A percentile compares a stretch with the other conserved stretches of the same genome.
These are phyloP conservation scores for Cyprinodon variegatus DNA, from an alignment of 2,113 vertebrate genomes.

Conservation along the genomic window DNA sequence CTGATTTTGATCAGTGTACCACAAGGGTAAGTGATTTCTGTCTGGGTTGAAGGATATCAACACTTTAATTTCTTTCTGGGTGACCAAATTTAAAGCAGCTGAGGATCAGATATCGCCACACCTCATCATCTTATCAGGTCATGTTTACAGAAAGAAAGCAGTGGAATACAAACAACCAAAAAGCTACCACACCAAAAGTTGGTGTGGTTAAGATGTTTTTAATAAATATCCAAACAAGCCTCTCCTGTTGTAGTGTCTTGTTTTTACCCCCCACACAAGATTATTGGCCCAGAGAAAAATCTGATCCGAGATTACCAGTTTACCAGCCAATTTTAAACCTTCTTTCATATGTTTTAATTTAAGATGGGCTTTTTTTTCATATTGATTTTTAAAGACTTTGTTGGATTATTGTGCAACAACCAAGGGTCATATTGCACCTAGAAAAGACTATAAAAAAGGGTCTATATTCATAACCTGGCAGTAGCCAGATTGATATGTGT, in stretches of 20 bases:
- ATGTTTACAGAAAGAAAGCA: not conserved
- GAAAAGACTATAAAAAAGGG: too few species aligned
- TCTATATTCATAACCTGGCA: too few species aligned
- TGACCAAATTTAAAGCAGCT: not conserved
- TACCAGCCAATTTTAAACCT: too few species aligned
- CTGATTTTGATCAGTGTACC: too few species aligned
- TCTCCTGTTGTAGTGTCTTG: too few species aligned
- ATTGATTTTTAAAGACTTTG: not conserved
- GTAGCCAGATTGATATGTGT: too few species aligned
- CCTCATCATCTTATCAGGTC: not conserved
- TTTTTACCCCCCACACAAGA: too few species aligned
- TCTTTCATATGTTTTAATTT: not conserved
- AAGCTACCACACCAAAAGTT: not conserved
- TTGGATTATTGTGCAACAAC: not conserved
- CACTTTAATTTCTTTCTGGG: not conserved
- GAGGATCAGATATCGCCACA: not conserved
- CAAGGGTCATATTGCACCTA: not conserved
- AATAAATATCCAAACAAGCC: not conserved
- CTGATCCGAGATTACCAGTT: too few species aligned
- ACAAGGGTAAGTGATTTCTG: too few species aligned
- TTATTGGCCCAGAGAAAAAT: too few species aligned
- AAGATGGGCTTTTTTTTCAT: not conserved
- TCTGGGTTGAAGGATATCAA: not conserved
- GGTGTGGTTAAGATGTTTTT: not conserved
- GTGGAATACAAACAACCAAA: not conserved